A percentile compares a stretch with the other conserved stretches of the same genome.
These are phyloP conservation scores for Mallotus villosus DNA, from an alignment of 2,797 vertebrate species.

Conservation along the genomic window DNA sequence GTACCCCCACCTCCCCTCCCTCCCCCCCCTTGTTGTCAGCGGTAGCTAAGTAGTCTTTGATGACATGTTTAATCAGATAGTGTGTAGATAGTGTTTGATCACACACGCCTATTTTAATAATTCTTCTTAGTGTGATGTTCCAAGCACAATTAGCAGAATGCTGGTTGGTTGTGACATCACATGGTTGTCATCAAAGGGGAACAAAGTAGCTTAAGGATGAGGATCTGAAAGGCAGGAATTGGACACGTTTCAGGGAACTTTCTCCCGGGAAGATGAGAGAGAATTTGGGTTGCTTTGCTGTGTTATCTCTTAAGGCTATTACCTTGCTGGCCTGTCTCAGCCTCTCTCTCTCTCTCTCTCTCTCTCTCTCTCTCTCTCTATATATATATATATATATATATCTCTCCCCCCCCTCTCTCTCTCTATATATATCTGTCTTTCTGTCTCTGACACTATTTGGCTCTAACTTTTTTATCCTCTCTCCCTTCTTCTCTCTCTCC, in stretches of 20 bases:
- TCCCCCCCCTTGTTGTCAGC: neutral
- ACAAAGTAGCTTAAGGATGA: neutral
- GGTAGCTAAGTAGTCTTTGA: constrained; percentile 4
- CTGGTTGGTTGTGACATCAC: neutral
- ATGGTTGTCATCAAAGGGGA: constrained; percentile 1
- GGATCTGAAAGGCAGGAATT: neutral
- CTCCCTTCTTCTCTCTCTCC: no score
- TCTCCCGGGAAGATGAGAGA: constrained; percentile 5
- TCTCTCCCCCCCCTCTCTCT: neutral
- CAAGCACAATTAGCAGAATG: neutral
- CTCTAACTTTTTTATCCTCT: no score
- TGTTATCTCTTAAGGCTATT: neutral
- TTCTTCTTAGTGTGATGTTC: constrained; percentile 1
- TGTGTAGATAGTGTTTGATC: constrained; percentile 5
- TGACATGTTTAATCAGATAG: constrained; percentile 7
- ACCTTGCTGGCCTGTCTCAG: neutral
- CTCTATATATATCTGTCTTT: neutral
- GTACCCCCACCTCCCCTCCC: no score
- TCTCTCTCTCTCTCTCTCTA: neutral
- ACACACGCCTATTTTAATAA: neutral
- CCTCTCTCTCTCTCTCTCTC: neutral
- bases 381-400: no score
- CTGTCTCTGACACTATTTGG: neutral
- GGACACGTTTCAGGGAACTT: neutral
- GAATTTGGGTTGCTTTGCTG: neutral